Base-by-base conservation (phyloP, 1,140 invertebrate genomes). In the Drosophila ficusphila region DNA sequence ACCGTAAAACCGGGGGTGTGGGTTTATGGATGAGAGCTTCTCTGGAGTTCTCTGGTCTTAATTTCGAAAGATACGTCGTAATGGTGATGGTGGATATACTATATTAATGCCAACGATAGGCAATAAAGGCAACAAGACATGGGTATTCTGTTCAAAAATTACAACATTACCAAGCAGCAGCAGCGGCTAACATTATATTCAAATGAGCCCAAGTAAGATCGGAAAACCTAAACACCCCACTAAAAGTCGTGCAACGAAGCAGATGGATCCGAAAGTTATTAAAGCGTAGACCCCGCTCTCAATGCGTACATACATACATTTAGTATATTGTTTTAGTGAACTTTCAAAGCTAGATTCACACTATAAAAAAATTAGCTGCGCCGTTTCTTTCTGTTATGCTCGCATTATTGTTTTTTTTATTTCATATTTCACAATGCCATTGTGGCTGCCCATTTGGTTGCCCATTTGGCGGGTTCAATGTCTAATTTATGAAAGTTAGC, bases 401-500 rank as follows among this genome's bases (percentile, higher is more conserved):
- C 60, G 79, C 58, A 67, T 83, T 72, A 73, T 65, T 76, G 71
- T 76, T 62, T 61, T 47, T 39, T 52, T 34, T 23, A 71, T 71
- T 71, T 71, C 12, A 21, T 68, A 21, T 44, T 25, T 41, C 27
- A 38, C 33, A 69, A 54, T 57, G 23, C 25, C 64, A 53, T 61
- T 71, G 52, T 65, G 14, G 27, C 53, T 29, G 34, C 5, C 48
- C 51, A 18, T 48, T 60, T 65, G 14, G 27, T 49, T 29, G 34
- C 5, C 48, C 51, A 18, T 48, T 60, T 69, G 52, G 58, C 51
- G 67, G 58, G 81, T 85, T 85, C 81, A 85, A 85, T 85, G 81
- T 76, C 81, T 85, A 85, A 85, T 85, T 85, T 85, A 85, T 86
- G 81, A 86, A 85, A 86, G 81, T 81, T 81, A 51, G 34, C 65